phyloP scores from a whole-genome alignment of 2,888 invertebrate genomes.

The Callimorpha dominula region DNA sequence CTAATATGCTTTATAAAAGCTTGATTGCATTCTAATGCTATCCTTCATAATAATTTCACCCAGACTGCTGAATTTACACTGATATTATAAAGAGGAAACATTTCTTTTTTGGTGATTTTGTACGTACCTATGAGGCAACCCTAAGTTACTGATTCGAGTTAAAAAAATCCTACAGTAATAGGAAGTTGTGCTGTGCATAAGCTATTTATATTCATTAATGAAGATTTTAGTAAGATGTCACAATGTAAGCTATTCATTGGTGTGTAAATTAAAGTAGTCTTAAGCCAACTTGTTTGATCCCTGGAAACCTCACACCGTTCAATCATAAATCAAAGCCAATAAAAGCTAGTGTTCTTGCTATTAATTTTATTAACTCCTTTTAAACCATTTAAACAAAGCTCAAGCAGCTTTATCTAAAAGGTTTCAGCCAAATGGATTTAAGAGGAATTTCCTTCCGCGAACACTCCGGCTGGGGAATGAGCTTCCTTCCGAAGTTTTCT shows the following conservation, averaged over 20 bases:
- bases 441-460: too few species aligned
- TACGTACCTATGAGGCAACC: background rate
- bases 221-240: background rate
- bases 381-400: too few species aligned
- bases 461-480: too few species aligned
- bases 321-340: too few species aligned
- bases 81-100: background rate
- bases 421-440: too few species aligned
- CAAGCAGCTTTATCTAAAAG: too few species aligned
- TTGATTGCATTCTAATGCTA: too few species aligned
- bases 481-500: too few species aligned
- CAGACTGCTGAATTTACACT: background rate
- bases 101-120: background rate
- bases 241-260: background rate
- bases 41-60: background rate
- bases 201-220: background rate
- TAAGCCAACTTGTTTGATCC: background rate
- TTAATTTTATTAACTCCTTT: too few species aligned
- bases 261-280: background rate
- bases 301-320: too few species aligned
- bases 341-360: too few species aligned
- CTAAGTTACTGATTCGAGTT: background rate
- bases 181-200: background rate
- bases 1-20: too few species aligned
- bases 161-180: background rate